Evolutionary conservation across 2,797 vertebrate species (phyloP), one percentile per base, ranked within the genome.

Genomic region (Enteromius viviparus): DNA sequence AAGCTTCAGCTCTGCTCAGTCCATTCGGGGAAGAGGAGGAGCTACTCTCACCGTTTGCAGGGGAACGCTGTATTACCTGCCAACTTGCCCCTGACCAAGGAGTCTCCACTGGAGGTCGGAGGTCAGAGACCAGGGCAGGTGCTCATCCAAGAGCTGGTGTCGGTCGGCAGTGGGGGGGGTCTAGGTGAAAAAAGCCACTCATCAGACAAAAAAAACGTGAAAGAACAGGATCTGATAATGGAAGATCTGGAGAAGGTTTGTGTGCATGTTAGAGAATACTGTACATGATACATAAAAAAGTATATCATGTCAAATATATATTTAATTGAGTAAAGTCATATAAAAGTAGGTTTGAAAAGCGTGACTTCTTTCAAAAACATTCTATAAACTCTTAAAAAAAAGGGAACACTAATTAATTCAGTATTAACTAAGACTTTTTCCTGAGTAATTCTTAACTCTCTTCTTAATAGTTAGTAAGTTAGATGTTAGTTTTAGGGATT

Each of bases 1-100:
- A 92, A 93, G 11, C 90, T 97, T 64, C 96, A 95, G 88, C 91
- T 96, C 51, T 98, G 97, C 91, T 89, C 89, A 0, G 77, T 83
- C 1, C 89, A 92, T 66, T 58, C 80, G 0, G 84, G 90, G 34
- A 91, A 80, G 37, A 88, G 91, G 70, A 93, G 89, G 53, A 89
- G 82, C 81, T 91, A 82, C n/a, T 93, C 92, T 0, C 92, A 92
- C 7, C 90, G 86, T 51, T 90, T 92, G 32, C 92, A 93, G 1
- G 91, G 89, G 58, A 95, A 94, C 0, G 90, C 89, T 0, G 75
- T 94, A 83, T 86, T 94, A 64, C 95, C 94, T 0, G 85, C 90
- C 19, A 85, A 84, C 45, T 53, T 86, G 9, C 89, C 90, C 76
- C 72, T 91, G 0, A 84, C 81, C 0, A 82, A 75, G 6, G 85